Percentiles rank a stretch among this genome's conserved stretches.
phyloP scores from a whole-genome alignment of 2,113 vertebrate species.

The Theristicus caerulescens region DNA sequence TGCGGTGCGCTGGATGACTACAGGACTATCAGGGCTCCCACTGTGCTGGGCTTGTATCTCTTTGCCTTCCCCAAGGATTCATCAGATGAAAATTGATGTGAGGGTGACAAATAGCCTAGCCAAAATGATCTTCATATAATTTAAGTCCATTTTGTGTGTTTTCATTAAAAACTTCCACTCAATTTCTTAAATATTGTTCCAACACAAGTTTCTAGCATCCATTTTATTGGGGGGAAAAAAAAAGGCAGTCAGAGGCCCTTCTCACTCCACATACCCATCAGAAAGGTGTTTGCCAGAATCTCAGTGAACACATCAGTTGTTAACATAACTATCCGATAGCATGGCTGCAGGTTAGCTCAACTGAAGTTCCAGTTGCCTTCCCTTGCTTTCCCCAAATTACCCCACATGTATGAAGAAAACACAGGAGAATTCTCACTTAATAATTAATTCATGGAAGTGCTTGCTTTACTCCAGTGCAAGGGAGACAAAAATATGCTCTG shows the following conservation, averaged over 20 bases:
- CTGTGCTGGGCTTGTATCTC: not conserved
- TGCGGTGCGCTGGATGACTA: not conserved
- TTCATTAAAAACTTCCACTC: not conserved
- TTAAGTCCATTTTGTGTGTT: not conserved
- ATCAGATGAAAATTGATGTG: not conserved
- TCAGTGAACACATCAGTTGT: not conserved
- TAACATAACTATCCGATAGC: not conserved
- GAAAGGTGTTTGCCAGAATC: not conserved
- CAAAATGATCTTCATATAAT: not conserved
- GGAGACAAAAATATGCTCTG: not conserved
- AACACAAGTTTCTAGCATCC: not conserved
- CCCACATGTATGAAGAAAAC: not conserved
- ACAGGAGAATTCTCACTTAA: not conserved
- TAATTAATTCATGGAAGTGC: not conserved
- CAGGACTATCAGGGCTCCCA: not conserved
- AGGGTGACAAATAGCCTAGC: not conserved
- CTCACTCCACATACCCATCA: not conserved
- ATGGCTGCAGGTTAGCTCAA: not conserved
- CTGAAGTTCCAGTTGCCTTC: not conserved
- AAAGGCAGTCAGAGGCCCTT: not conserved
- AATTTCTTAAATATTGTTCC: not conserved
- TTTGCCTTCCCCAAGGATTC: not conserved
- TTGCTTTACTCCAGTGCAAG: not conserved
- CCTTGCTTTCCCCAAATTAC: not conserved
- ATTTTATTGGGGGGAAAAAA: not conserved